Base-by-base conservation (phyloP, 2,797 vertebrate genomes). In the Synaphobranchus kaupii region DNA sequence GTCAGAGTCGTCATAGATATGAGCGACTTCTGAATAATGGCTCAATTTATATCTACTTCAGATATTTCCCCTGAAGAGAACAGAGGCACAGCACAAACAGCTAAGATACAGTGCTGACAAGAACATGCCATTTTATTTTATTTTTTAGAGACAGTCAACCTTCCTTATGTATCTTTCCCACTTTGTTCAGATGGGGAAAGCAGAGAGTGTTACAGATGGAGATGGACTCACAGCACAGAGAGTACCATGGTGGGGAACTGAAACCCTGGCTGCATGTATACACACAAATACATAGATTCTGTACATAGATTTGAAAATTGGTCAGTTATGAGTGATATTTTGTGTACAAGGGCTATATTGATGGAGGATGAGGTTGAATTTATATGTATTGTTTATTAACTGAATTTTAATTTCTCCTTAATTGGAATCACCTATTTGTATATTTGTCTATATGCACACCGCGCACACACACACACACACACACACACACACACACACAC, bases 21-120 rank as follows among this genome's bases (percentile, higher is more conserved):
- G 56, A 54, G 44, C 22, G 12, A 17, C 6, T 17, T 78, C 8
- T 83, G 52, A 83, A 39, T 28, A 28, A 1, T 28, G 22, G 3
- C 22, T 83, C n/a, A 50, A 63, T 80, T 17, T 34, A 71, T 83
- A 10, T 78, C 73, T 78, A 47, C 73, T n/a, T n/a, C 20, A 80
- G 28, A 48, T 50, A 44, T 39, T n/a, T 39, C 63, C 63, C 28
- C 78, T 52, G 25, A 82, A 86, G 68, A 56, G 6, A 17, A 52
- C 44, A 85, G 82, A 34, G 80, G 48, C 54, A 56, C 31, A 8
- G 25, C 20, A 50, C 34, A 84, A 34, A 0, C 44, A 15, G n/a
- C 15, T 44, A 7, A 22, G 39, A 78, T 47, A 28, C 39, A 47
- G 13, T 1, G 44, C 15, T 44, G 17, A 80, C 10, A 50, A 80